phyloP scores from a whole-genome alignment of 2,888 invertebrate genomes.

The Marasmarcha lunaedactyla region DNA sequence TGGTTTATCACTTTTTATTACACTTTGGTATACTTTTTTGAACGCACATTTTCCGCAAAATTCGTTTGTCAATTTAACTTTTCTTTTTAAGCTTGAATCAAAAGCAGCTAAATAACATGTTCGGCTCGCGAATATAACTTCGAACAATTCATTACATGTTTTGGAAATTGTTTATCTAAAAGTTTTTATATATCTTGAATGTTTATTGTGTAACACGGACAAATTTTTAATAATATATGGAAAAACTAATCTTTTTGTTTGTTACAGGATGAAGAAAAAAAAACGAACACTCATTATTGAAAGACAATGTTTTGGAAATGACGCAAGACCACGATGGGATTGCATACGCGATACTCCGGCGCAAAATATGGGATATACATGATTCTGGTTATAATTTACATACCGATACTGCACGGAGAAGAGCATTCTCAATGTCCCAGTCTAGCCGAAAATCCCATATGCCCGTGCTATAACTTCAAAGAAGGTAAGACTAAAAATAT shows the following conservation, averaged over 20 bases:
- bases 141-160: too few species aligned
- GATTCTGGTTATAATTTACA: constrained; percentile 58
- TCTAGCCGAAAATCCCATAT: constrained; percentile 81
- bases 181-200: too few species aligned
- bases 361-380: constrained; percentile 66
- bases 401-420: constrained; percentile 67
- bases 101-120: too few species aligned
- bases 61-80: background rate
- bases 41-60: background rate
- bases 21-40: too few species aligned
- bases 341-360: constrained; percentile 43
- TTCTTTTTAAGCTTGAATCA: too few species aligned
- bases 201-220: too few species aligned
- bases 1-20: too few species aligned
- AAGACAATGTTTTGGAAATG: constrained; percentile 63
- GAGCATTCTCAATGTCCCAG: constrained; percentile 76
- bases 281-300: constrained; percentile 23
- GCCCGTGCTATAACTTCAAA: constrained; percentile 93
- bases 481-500: constrained; percentile 82
- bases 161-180: too few species aligned
- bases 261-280: too few species aligned
- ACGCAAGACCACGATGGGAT: constrained; percentile 54
- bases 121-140: too few species aligned
- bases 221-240: too few species aligned
- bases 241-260: too few species aligned